Evolutionary conservation across 2,113 vertebrate genomes (phyloP).

Genomic region (Peucedramus taeniatus): DNA sequence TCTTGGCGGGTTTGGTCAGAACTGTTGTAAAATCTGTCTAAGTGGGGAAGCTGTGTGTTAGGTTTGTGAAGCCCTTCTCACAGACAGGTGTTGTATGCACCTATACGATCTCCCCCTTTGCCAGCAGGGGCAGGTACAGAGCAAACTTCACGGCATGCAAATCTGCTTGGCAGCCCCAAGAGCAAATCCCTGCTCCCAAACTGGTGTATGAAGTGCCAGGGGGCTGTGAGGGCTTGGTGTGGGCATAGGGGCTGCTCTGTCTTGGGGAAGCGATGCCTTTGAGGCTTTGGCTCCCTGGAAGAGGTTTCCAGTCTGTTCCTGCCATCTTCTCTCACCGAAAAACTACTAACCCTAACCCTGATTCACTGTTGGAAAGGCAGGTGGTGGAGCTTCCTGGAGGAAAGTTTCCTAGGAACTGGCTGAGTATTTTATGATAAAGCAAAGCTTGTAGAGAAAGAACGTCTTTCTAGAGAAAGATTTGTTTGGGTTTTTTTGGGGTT

Average conservation of each 20-base stretch:
- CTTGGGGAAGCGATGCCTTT: fast-evolving
- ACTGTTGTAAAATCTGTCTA: background rate
- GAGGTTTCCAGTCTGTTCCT: background rate
- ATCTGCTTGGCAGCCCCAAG: background rate
- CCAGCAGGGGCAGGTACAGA: background rate
- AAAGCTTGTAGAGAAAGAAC: background rate
- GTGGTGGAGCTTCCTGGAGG: background rate
- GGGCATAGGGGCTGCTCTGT: fast-evolving
- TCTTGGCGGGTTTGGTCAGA: background rate
- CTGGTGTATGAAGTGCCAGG: background rate
- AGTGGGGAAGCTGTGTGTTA: fast-evolving
- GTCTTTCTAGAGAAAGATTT: background rate
- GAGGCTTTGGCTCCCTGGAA: background rate
- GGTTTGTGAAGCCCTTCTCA: background rate
- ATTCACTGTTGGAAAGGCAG: background rate
- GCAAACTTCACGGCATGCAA: fast-evolving
- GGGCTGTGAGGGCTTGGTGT: background rate
- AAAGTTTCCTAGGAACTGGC: background rate
- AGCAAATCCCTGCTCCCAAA: background rate
- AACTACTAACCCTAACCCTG: background rate
- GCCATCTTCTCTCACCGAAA: background rate
- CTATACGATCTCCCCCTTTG: fast-evolving
- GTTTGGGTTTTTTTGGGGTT: background rate
- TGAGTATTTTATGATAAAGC: background rate
- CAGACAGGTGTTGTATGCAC: background rate